A percentile compares a stretch with the other conserved stretches of the same genome.
Conservation (phyloP, 2,113 vertebrate genomes). For the Thamnophis sirtalis region DNA sequence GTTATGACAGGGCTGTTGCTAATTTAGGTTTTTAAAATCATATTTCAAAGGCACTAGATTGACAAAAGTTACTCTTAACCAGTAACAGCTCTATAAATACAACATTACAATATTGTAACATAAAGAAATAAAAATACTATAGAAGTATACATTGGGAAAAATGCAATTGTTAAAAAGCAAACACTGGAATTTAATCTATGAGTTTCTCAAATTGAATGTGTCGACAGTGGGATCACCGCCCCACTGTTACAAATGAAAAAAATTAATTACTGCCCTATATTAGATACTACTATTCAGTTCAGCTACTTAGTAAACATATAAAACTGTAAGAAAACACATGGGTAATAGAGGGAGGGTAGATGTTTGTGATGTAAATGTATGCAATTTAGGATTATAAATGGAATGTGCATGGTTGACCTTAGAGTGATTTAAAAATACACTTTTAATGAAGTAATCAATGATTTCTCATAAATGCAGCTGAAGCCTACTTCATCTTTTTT, state of each 20-base stretch:
- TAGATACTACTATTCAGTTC: not conserved
- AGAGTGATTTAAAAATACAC: constrained; percentile 13
- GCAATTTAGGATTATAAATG: constrained; percentile 12
- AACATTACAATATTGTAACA: not conserved
- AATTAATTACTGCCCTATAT: not conserved
- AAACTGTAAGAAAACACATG: constrained; percentile 13
- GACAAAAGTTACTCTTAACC: not conserved
- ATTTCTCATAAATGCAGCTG: constrained; percentile 3
- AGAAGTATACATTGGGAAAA: not conserved
- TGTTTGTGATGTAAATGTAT: constrained; percentile 28
- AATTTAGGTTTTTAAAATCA: not conserved
- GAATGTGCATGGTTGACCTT: constrained; percentile 9
- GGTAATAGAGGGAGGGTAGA: not conserved
- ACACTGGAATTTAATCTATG: not conserved
- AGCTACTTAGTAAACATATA: not conserved
- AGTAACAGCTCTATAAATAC: not conserved
- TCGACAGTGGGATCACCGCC: not conserved
- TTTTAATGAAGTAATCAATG: constrained; percentile 26
- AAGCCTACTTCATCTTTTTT: constrained; percentile 8
- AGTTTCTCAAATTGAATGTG: not conserved
- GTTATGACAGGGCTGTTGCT: not conserved
- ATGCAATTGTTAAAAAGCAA: not conserved
- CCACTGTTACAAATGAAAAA: not conserved
- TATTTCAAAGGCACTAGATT: not conserved
- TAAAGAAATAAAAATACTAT: not conserved